Percentiles rank a stretch among this genome's conserved stretches.
These are phyloP conservation scores for Bombyx mori DNA, from an alignment of 1,140 invertebrate genomes.

Conservation along the genomic window ASM3026992v2 NC_085119.1:9983501-9984000, in stretches of 20 bases:
- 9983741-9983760: constrained; percentile 55
- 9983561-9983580: constrained; percentile 5
- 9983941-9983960: too few relatives aligned
- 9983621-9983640: constrained; percentile 1
- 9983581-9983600: constrained; percentile 11
- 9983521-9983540: neutral
- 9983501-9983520: constrained; percentile 22
- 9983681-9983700: neutral
- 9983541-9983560: constrained; percentile 12
- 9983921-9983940: too few relatives aligned
- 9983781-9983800: constrained; percentile 27
- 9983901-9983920: too few relatives aligned
- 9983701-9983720: constrained; percentile 6
- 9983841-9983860: too few relatives aligned
- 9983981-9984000: too few relatives aligned
- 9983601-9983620: constrained; percentile 2
- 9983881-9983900: too few relatives aligned
- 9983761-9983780: constrained; percentile 53
- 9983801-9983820: too few relatives aligned
- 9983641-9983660: constrained; percentile 4
- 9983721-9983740: constrained; percentile 38
- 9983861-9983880: too few relatives aligned
- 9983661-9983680: neutral
- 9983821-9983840: too few relatives aligned
- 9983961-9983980: too few relatives aligned